A percentile compares a stretch with the other conserved stretches of the same genome.
Evolutionary conservation across 35 echinoderm and acorn worm species (phyloP).

Genomic region (Anneissia japonica): DNA sequence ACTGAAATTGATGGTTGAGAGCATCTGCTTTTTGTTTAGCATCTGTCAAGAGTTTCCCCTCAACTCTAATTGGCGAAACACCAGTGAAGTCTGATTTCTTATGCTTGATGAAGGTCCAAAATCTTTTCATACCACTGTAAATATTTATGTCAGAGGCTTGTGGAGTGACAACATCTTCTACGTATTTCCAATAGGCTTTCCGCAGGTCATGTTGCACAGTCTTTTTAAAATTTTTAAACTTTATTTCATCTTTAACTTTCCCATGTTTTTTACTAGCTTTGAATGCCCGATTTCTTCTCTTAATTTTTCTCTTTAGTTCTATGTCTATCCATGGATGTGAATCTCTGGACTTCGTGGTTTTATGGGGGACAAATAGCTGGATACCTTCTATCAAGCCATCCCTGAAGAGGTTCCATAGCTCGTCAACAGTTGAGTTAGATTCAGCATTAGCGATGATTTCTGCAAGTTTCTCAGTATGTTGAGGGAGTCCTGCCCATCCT

Average conservation of each 20-base stretch:
- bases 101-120: background rate
- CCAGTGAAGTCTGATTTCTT: too few relatives aligned
- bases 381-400: constrained; percentile 4
- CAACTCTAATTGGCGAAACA: too few relatives aligned
- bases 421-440: background rate
- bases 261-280: constrained; percentile 19
- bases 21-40: constrained; percentile 19
- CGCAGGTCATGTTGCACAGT: too few relatives aligned
- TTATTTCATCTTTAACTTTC: background rate
- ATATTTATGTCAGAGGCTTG: background rate
- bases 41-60: too few relatives aligned
- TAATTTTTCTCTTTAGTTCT: constrained; percentile 38
- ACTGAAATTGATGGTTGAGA: too few relatives aligned
- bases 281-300: background rate
- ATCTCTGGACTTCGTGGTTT: background rate
- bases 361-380: too few relatives aligned
- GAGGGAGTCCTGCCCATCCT: too few relatives aligned
- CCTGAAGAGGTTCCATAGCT: background rate
- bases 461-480: background rate
- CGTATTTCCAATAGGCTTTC: too few relatives aligned
- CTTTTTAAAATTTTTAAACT: too few relatives aligned
- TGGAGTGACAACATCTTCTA: too few relatives aligned
- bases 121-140: constrained; percentile 22
- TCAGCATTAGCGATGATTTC: background rate
- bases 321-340: constrained; percentile 33